Conservation (phyloP, 53 echinoderm and acorn worm species). For the Echinometra lucunter region DNA sequence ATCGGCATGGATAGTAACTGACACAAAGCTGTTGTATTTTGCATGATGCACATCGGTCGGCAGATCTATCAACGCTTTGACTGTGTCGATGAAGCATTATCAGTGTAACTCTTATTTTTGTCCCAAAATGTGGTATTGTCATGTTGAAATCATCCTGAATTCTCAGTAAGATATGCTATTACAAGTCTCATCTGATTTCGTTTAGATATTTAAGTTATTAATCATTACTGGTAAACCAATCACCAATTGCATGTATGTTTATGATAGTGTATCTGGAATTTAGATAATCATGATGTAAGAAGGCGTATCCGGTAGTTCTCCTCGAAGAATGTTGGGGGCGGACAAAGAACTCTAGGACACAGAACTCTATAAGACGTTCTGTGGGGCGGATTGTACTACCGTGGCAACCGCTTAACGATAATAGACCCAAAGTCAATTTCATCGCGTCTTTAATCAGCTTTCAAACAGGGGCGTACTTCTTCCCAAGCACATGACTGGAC, state of each 20-base stretch:
- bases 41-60: not conserved
- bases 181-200: not conserved
- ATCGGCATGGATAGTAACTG: too few species aligned
- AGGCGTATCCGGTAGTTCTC: not conserved
- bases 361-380: too few species aligned
- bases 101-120: not conserved
- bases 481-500: too few species aligned
- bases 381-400: too few species aligned
- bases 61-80: not conserved
- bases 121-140: not conserved
- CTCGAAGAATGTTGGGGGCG: not conserved
- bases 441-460: too few species aligned
- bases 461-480: too few species aligned
- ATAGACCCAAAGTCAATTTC: too few species aligned
- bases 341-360: too few species aligned
- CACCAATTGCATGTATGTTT: not conserved
- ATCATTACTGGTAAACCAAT: not conserved
- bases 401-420: too few species aligned
- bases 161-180: not conserved
- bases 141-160: not conserved
- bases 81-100: not conserved
- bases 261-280: not conserved
- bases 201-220: not conserved
- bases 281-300: not conserved
- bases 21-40: not conserved